Evolutionary conservation across 2,888 invertebrate genomes (phyloP).

Genomic region (Campoplex nolae): DNA sequence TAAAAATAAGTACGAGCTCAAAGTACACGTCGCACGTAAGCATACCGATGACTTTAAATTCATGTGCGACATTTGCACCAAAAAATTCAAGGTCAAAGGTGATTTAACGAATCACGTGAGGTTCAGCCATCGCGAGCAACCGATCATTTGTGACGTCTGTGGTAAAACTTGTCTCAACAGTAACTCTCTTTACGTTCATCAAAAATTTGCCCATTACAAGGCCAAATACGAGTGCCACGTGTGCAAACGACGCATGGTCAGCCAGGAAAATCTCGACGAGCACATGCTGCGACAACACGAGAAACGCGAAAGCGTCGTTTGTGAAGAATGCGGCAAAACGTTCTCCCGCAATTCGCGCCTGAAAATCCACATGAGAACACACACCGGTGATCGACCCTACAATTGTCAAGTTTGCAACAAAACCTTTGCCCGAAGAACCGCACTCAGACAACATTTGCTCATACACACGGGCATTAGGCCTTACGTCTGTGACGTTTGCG

Average conservation of each 20-base stretch:
- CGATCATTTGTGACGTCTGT: conserved; percentile 77
- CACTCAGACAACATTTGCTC: conserved; percentile 81
- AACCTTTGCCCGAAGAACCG: conserved; percentile 79
- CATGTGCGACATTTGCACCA: conserved; percentile 69
- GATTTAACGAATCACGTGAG: conserved; percentile 73
- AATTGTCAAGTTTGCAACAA: conserved; percentile 80
- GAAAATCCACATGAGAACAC: conserved; percentile 82
- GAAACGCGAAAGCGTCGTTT: conserved; percentile 81
- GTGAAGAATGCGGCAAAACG: conserved; percentile 83
- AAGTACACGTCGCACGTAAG: conserved; percentile 76
- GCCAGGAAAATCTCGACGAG: conserved; percentile 84
- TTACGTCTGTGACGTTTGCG: conserved; percentile 82
- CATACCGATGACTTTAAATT: conserved; percentile 71
- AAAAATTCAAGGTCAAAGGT: conserved; percentile 71
- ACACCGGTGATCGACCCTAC: conserved; percentile 81
- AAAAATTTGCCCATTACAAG: conserved; percentile 82
- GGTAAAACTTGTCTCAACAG: conserved; percentile 82
- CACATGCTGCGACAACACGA: conserved; percentile 82
- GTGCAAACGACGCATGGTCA: conserved; percentile 83
- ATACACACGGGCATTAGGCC: conserved; percentile 82
- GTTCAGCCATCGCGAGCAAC: conserved; percentile 71
- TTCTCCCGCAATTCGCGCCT: conserved; percentile 81
- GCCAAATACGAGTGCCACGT: conserved; percentile 82
- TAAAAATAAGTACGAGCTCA: conserved; percentile 79
- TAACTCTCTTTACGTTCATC: conserved; percentile 81